Evolutionary conservation across 2,888 invertebrate species (phyloP), one percentile per base, ranked within the genome.

Genomic region (Mycalesis mineus): DNA sequence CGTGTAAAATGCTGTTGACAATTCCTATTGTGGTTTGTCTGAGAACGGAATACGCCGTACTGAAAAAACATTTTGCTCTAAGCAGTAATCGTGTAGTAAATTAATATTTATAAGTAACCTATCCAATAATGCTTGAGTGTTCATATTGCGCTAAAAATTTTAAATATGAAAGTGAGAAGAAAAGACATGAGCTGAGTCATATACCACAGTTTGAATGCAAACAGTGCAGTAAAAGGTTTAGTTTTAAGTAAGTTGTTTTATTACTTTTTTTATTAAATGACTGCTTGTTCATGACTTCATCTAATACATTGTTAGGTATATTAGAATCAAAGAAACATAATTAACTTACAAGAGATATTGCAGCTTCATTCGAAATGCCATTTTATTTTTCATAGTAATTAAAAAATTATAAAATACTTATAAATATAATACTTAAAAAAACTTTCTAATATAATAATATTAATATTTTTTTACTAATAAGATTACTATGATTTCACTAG

Each of bases 221-320:
- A 62, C 71, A 82, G 47, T 90, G 90, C 68, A 63, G 61, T n/a
- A 90, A 90, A 70, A 84, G 77, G 60, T 90, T 90, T 70, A 87
- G 84, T 71, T 90, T 85, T 65, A 59, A 84, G 90, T 90, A 70
- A 82, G 88, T 84, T 60, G 8, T 47, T 55, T 47, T 39, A 42
- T 15, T 47, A 44, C 22, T n/a, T n/a, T n/a, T n/a, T n/a, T n/a
- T n/a, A n/a, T n/a, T n/a, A 22, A 22, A 22, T 22, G 2, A 22
- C 3, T 22, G 22, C 22, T 4, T 22, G 22, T 22, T 4, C 5
- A 5, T 22, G 22, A 22, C 5, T 22, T 22, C 22, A 22, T 22
- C 2, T 22, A 22, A 22, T 22, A 22, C 22, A 22, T 22, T 4
- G n/a, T n/a, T n/a, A n/a, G n/a, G 22, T 22, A 5, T 5, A 4